Evolutionary conservation across 2,888 invertebrate species (phyloP).

Genomic region (Melitaea athalia): DNA sequence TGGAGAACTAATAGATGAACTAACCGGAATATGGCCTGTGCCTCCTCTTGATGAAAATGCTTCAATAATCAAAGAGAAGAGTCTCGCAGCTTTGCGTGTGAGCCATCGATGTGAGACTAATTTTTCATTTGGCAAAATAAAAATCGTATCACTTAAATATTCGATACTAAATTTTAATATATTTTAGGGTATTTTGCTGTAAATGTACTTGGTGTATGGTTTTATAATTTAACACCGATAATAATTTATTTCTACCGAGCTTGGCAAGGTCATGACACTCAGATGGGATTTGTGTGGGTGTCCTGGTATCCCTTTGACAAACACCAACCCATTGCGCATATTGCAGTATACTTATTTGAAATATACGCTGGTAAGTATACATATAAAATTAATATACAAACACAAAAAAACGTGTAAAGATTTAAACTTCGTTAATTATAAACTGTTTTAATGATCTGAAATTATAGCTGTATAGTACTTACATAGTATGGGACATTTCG

Average conservation of each 20-base stretch:
- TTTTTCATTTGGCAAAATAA: neutral
- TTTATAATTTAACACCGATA: conserved; percentile 71
- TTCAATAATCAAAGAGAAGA: conserved; percentile 60
- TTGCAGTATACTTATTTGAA: conserved; percentile 70
- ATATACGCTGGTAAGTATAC: conserved; percentile 63
- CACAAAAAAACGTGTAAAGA: neutral
- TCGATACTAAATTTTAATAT: neutral
- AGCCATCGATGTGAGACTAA: conserved; percentile 61
- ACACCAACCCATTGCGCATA: conserved; percentile 59
- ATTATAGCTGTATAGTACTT: too few relatives aligned
- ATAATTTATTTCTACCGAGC: conserved; percentile 56
- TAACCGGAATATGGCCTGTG: conserved; percentile 71
- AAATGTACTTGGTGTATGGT: conserved; percentile 67
- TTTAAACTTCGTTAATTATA: too few relatives aligned
- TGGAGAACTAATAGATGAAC: conserved; percentile 59
- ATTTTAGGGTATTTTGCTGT: conserved; percentile 64
- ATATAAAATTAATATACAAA: neutral
- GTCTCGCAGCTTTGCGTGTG: conserved; percentile 59
- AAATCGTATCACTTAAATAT: neutral
- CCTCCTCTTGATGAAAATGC: conserved; percentile 61
- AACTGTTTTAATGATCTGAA: too few relatives aligned
- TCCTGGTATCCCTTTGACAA: conserved; percentile 79
- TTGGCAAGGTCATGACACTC: conserved; percentile 52
- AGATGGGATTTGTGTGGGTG: conserved; percentile 68
- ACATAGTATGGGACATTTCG: too few relatives aligned